Percentiles rank a stretch among this genome's conserved stretches.
Conservation (phyloP, 2,888 invertebrate species). For the Thymelicus sylvestris region DNA sequence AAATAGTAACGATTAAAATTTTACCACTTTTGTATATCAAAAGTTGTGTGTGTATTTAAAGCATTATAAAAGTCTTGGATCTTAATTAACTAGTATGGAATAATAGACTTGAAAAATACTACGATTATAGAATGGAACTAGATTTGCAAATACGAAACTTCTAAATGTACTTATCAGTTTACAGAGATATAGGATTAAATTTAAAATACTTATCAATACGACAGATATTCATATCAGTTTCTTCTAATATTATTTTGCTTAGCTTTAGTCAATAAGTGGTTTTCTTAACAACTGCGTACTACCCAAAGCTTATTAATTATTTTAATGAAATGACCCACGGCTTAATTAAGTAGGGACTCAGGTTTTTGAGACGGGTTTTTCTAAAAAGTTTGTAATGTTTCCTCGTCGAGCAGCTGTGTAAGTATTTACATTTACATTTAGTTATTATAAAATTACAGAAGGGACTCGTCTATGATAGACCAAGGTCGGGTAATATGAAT, state of each 20-base stretch:
- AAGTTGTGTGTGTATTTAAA: too few relatives aligned
- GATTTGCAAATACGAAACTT: too few relatives aligned
- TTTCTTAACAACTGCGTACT: conserved; percentile 27
- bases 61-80: too few relatives aligned
- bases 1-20: too few relatives aligned
- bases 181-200: too few relatives aligned
- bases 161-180: too few relatives aligned
- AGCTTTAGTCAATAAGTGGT: conserved; percentile 20
- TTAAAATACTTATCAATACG: not conserved
- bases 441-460: conserved; percentile 50
- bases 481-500: not conserved
- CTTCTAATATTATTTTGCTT: not conserved
- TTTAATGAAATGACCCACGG: conserved; percentile 61
- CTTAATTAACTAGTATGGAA: too few relatives aligned
- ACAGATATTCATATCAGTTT: not conserved
- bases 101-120: too few relatives aligned
- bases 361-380: conserved; percentile 58
- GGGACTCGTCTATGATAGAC: not conserved
- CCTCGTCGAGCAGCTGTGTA: conserved; percentile 59
- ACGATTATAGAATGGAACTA: too few relatives aligned
- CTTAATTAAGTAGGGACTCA: conserved; percentile 60
- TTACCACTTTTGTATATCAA: too few relatives aligned
- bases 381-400: conserved; percentile 69
- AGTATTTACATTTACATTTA: too few relatives aligned
- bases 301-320: conserved; percentile 64